Evolutionary conservation across 2,888 invertebrate species (phyloP), one percentile per base, ranked within the genome.

Genomic region (Hirudinaria manillensis): DNA sequence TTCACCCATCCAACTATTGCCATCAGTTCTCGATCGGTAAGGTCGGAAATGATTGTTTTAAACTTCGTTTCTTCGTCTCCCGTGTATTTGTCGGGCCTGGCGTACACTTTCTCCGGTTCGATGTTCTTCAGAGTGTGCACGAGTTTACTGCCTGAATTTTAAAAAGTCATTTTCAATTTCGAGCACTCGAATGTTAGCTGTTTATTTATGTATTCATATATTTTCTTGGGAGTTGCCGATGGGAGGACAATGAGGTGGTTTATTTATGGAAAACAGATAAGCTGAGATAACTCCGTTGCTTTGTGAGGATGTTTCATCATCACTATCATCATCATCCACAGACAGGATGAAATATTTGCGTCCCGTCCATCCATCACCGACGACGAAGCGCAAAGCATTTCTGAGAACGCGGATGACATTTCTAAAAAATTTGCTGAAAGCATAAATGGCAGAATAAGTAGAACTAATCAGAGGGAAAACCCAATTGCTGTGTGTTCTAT

Each of bases 1-100:
- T 96, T 96, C 67, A 96, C 96, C 96, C 96, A 97, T 80, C 94
- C 93, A 85, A 97, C 96, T 77, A 94, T 92, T 51, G 91, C 91
- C 45, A 96, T 95, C 79, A 96, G 88, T 85, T 96, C 96, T 78
- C 91, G 88, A 87, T 96, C 96, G 81, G 95, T 95, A 65, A 96
- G 88, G 85, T 95, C 95, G 75, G 94, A 93, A 56, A 96, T 88
- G 78, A 93, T 89, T 51, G 91, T 90, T 76, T 95, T 88, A 76
- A 91, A 90, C 82, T 90, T 89, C 74, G 81, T 80, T 72, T 83
- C 83, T 45, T 82, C 81, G 56, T 82, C 82, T 0, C 80, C 79
- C 74, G 81, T 65, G 32, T 79, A 78, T n/a, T 82, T 80, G 51
- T 88, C 86, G 70, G 87, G 87, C 67, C 87, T 86, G 70, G 88